A percentile compares a stretch with the other conserved stretches of the same genome.
phyloP scores from a whole-genome alignment of 2,113 vertebrate genomes.

The Serinus canaria region DNA sequence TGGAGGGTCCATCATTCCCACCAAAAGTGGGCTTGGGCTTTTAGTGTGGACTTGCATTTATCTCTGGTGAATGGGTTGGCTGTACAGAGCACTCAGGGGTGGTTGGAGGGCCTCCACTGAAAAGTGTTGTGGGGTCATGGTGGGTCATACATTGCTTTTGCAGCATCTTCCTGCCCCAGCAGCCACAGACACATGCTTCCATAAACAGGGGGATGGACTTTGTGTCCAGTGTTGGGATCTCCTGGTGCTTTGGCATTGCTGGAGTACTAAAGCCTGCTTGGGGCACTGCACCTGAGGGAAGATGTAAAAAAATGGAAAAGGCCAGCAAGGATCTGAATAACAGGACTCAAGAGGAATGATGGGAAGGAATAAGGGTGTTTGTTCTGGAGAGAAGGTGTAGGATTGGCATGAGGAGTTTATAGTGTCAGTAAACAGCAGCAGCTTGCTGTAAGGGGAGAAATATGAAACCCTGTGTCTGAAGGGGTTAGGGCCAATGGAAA shows the following conservation, averaged over 20 bases:
- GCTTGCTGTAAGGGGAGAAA: not conserved
- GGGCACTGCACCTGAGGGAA: not conserved
- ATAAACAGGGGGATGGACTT: not conserved
- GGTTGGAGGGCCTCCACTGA: not conserved
- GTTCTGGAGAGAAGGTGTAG: not conserved
- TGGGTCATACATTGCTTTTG: not conserved
- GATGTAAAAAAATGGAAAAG: not conserved
- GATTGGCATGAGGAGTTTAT: not conserved
- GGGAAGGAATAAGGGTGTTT: not conserved
- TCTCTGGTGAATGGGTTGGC: not conserved
- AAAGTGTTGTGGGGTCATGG: rapidly evolving
- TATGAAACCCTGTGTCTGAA: not conserved
- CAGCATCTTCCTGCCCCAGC: not conserved
- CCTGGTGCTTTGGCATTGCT: not conserved
- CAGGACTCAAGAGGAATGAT: not conserved
- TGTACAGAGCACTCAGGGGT: not conserved
- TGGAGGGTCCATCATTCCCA: not conserved
- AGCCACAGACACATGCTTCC: not conserved
- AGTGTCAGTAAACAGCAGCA: not conserved
- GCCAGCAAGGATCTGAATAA: not conserved
- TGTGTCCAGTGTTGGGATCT: not conserved
- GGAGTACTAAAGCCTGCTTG: not conserved
- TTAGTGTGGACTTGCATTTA: not conserved
- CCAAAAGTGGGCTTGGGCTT: rapidly evolving
- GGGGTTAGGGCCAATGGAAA: not conserved